Evolutionary conservation across 2,888 invertebrate genomes (phyloP).

Genomic region (Xanthia togata): DNA sequence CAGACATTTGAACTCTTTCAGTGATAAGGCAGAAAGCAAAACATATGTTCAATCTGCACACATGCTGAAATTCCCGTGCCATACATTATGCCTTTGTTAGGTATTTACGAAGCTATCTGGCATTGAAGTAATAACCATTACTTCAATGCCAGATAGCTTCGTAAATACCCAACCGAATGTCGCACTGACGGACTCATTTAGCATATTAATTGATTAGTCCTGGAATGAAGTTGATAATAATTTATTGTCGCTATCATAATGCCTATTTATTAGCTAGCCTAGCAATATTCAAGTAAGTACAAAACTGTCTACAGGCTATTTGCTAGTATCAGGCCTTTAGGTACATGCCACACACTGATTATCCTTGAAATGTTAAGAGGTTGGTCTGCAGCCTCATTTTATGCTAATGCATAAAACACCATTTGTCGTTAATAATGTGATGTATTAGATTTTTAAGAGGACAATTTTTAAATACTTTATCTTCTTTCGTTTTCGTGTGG

Average conservation of each 20-base stretch:
- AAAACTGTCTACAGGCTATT: not conserved
- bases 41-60: not conserved
- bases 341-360: too few species aligned
- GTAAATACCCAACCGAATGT: constrained; percentile 9
- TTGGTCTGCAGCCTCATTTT: not conserved
- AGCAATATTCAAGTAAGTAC: not conserved
- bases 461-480: not conserved
- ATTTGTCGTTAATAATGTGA: not conserved
- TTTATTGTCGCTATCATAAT: not conserved
- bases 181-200: not conserved
- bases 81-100: not conserved
- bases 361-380: not conserved
- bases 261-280: not conserved
- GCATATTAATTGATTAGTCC: constrained; percentile 1
- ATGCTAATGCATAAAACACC: not conserved
- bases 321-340: not conserved
- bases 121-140: not conserved
- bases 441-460: not conserved
- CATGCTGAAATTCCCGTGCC: not conserved
- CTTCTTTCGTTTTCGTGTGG: too few species aligned
- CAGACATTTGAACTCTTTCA: not conserved
- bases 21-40: too few species aligned
- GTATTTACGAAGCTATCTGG: not conserved
- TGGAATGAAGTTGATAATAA: not conserved
- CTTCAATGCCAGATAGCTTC: too few species aligned